Percentiles rank a stretch among this genome's conserved stretches.
Evolutionary conservation across 2,797 vertebrate genomes (phyloP).

Genomic region (Rousettus madagascariensis): DNA sequence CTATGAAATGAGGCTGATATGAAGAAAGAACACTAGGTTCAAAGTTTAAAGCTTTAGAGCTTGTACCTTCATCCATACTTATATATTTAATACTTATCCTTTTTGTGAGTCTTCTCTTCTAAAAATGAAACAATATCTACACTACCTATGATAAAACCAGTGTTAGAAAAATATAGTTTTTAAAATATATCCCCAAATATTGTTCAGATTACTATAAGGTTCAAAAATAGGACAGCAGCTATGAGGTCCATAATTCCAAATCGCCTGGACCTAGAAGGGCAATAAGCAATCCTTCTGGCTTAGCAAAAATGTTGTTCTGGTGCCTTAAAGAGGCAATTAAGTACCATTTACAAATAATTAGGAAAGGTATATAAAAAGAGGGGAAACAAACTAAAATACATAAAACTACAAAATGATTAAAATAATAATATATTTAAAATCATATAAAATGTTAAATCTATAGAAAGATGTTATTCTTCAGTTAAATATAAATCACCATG

Average conservation of each 20-base stretch:
- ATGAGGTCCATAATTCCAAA: background rate
- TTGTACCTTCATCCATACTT: background rate
- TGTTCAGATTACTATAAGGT: background rate
- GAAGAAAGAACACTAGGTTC: background rate
- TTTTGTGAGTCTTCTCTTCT: background rate
- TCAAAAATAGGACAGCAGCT: background rate
- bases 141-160: background rate
- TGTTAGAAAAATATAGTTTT: background rate
- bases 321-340: background rate
- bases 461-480: background rate
- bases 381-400: background rate
- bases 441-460: background rate
- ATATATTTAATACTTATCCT: background rate
- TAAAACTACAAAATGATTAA: background rate
- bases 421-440: background rate
- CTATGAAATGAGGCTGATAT: background rate
- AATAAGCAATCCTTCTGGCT: background rate
- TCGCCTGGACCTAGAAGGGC: background rate
- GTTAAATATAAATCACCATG: background rate
- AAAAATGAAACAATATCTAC: background rate
- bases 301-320: background rate
- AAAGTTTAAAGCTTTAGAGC: background rate
- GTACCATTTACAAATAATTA: constrained; percentile 13
- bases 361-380: background rate
- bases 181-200: background rate